Evolutionary conservation across 2,113 vertebrate species (phyloP), one percentile per base, ranked within the genome.

Genomic region (Pionites leucogaster): DNA sequence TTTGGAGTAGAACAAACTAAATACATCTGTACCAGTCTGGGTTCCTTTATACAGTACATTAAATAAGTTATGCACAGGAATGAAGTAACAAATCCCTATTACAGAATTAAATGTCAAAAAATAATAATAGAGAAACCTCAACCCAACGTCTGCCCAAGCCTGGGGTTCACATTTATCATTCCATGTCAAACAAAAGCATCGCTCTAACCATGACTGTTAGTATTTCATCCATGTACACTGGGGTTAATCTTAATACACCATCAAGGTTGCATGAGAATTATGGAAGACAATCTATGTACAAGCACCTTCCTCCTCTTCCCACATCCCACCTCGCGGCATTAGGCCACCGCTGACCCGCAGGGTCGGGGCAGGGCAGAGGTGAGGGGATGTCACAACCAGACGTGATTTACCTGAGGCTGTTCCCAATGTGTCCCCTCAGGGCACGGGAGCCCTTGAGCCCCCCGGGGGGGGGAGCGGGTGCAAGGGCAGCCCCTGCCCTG

Each of bases 1-100:
- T 97, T 97, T 94, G 33, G 97, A 97, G 97, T 98, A 98, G 97
- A 98, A 98, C 98, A 98, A 98, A 98, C 98, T 98, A 98, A 98
- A 98, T 98, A 98, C 98, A 98, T 98, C 98, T 98, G 98, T 97
- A 98, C 97, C 97, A 96, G 97, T 97, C 97, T 76, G 92, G 95
- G 96, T 96, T 98, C 96, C 91, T 98, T 98, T 98, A 97, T 98
- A 98, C 97, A 98, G 97, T 95, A 98, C 97, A 97, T 98, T 98
- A 98, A 98, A 98, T 98, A 98, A 98, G 97, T 98, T 98, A 98
- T 97, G 96, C 97, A 97, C 91, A 89, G 97, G 96, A 98, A 96
- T 97, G 98, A 97, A 97, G 97, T 98, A 98, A 98, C 97, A 96
- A 98, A 92, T 97, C 94, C 93, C 97, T 98, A 97, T 95, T 96